Conservation (phyloP, 2,797 vertebrate genomes). For the Pampus argenteus region DNA sequence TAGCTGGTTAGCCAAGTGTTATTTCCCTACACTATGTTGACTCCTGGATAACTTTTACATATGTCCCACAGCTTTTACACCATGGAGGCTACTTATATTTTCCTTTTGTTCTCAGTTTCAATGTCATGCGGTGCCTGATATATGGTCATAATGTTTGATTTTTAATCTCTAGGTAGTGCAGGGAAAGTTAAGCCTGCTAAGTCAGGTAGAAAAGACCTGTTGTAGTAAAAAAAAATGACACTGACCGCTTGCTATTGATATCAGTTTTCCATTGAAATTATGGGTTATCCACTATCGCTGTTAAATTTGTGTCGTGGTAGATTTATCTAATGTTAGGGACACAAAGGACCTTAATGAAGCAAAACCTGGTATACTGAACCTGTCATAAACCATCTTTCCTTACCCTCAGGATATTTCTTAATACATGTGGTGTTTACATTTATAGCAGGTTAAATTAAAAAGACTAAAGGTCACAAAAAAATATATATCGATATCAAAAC, state of each 20-base stretch:
- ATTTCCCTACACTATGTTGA: background rate
- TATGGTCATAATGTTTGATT: background rate
- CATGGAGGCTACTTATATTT: background rate
- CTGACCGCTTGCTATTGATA: background rate
- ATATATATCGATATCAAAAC: background rate
- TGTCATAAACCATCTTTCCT: background rate
- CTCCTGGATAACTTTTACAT: background rate
- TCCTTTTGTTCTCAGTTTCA: background rate
- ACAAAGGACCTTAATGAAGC: background rate
- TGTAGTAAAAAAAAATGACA: too few relatives aligned
- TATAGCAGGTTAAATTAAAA: too few relatives aligned
- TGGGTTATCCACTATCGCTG: background rate
- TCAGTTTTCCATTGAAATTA: background rate
- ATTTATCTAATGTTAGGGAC: background rate
- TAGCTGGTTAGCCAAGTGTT: constrained; percentile 54
- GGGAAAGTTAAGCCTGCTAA: background rate
- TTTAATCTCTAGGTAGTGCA: background rate
- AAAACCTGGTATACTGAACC: too few relatives aligned
- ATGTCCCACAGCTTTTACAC: background rate
- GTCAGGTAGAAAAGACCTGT: background rate
- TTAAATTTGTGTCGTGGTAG: background rate
- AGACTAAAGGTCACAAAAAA: background rate
- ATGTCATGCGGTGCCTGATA: background rate
- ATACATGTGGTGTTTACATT: too few relatives aligned
- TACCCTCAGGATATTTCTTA: background rate